phyloP scores from a whole-genome alignment of 2,797 vertebrate species.

The Rhynchotus rufescens region DNA sequence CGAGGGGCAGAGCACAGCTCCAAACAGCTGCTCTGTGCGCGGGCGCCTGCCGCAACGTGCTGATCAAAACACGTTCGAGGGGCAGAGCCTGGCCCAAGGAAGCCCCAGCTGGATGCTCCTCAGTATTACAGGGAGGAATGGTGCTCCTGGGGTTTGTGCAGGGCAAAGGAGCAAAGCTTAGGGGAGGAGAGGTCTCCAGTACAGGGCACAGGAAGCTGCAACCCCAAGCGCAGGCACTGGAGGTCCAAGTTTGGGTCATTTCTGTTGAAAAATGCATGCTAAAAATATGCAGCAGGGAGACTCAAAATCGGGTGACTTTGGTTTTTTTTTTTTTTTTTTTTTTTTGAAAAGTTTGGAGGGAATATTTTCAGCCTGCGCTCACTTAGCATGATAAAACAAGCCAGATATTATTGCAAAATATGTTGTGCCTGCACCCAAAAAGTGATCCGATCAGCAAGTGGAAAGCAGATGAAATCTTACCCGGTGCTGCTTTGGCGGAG shows the following conservation, averaged over 20 bases:
- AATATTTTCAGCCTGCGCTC: background rate
- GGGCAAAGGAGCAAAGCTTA: accelerated
- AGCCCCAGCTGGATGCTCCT: accelerated
- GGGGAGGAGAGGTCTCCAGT: background rate
- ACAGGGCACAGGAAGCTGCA: background rate
- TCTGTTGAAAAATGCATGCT: background rate
- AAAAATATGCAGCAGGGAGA: background rate
- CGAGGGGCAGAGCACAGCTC: background rate
- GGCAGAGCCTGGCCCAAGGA: background rate
- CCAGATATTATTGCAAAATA: background rate
- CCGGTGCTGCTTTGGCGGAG: background rate
- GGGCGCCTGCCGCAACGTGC: no score
- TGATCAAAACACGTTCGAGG: background rate
- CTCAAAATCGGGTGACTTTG: background rate
- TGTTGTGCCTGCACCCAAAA: background rate
- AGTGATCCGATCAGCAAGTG: background rate
- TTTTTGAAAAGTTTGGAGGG: background rate
- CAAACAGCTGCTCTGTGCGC: background rate
- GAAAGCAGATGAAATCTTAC: background rate
- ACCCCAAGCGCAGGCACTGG: background rate
- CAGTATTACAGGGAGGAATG: background rate
- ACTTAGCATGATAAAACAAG: background rate
- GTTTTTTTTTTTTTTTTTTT: background rate
- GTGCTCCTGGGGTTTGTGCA: accelerated
- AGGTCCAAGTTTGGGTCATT: background rate